phyloP scores from a whole-genome alignment of 1,140 invertebrate species.

The Meloidogyne hapla region DNA sequence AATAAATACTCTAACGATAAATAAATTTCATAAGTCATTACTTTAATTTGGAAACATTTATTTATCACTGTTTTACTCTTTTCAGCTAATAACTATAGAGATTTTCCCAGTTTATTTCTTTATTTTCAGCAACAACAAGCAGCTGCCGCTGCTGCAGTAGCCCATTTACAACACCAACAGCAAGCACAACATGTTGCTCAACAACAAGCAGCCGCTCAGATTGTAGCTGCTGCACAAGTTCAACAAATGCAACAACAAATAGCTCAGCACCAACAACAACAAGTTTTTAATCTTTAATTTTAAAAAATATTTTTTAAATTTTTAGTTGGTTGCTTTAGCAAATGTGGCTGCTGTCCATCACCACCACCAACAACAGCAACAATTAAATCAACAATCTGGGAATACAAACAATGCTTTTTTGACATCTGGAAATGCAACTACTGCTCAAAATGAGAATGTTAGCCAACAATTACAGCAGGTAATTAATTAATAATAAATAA shows the following conservation, averaged over 20 bases:
- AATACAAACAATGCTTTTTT: conserved; percentile 10
- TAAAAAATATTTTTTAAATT: not conserved
- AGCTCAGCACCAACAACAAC: conserved; percentile 24
- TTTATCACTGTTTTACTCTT: no score
- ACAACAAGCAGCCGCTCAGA: conserved; percentile 23
- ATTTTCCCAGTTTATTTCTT: not conserved
- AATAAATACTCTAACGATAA: no score
- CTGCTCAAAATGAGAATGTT: conserved; percentile 19
- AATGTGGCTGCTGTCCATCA: conserved; percentile 32
- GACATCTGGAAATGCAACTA: not conserved
- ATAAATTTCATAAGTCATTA: no score
- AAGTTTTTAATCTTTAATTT: conserved; percentile 20
- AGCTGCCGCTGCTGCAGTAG: conserved; percentile 7
- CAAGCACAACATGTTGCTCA: not conserved
- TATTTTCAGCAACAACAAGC: conserved; percentile 42
- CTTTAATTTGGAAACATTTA: no score
- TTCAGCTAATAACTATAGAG: no score
- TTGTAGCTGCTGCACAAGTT: conserved; percentile 39
- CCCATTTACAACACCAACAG: conserved; percentile 10
- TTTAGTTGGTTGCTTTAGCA: conserved; percentile 24
- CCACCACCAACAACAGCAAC: conserved; percentile 25
- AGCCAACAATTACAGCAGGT: conserved; percentile 28
- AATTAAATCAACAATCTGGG: not conserved
- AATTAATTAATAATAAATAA: not conserved
- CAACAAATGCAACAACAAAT: conserved; percentile 45